phyloP scores from a whole-genome alignment of 2,113 vertebrate species.

The Malurus cyaneus region DNA sequence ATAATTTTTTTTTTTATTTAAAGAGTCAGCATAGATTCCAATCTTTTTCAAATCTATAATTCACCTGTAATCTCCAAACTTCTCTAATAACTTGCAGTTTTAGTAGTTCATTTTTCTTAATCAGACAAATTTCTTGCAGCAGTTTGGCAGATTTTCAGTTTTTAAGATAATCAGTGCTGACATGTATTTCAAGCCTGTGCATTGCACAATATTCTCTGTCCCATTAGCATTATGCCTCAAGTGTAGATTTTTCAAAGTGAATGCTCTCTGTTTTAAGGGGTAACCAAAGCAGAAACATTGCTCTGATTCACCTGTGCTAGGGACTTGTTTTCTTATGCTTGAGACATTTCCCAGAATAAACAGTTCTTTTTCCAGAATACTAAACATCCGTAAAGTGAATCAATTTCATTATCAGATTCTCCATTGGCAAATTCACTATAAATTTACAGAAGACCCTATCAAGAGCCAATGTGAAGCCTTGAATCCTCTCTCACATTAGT shows the following conservation, averaged over 20 bases:
- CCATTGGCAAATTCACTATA: neutral
- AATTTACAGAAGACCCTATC: neutral
- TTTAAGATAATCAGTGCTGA: neutral
- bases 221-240: neutral
- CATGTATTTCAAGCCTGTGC: neutral
- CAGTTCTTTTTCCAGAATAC: neutral
- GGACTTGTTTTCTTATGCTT: neutral
- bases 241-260: neutral
- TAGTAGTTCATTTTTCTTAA: neutral
- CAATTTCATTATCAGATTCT: neutral
- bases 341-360: neutral
- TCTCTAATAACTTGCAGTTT: neutral
- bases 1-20: neutral
- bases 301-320: neutral
- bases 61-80: neutral
- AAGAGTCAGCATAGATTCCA: neutral
- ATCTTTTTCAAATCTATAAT: neutral
- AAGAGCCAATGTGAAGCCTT: neutral
- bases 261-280: neutral
- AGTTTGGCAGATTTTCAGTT: neutral
- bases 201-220: neutral
- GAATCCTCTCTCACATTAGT: neutral
- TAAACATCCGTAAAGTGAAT: neutral
- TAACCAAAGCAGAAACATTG: slow-evolving; percentile 11
- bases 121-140: neutral